Conservation (phyloP, 2,113 vertebrate genomes). For the Orthonyx spaldingii region DNA sequence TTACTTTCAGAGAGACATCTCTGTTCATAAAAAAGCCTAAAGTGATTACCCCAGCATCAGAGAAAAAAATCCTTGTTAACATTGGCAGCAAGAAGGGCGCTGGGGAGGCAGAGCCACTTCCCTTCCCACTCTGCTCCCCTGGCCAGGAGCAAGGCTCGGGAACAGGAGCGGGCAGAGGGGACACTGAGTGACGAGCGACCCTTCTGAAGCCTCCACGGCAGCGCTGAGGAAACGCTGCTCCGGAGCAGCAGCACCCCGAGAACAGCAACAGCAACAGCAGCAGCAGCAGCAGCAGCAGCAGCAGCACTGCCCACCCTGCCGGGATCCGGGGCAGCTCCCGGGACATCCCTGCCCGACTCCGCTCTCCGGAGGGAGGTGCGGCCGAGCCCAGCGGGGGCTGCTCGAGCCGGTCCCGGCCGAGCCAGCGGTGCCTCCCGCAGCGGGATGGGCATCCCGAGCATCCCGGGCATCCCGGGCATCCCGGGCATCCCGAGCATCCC, state of each 20-base stretch:
- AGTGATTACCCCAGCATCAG: background rate
- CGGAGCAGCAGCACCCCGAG: fast-evolving
- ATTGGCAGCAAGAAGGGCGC: background rate
- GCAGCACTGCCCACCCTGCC: background rate
- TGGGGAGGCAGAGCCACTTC: background rate
- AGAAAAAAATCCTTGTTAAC: background rate
- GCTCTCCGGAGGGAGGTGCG: too few species aligned
- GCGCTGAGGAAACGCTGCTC: fast-evolving
- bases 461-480: background rate
- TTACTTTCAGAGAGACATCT: background rate
- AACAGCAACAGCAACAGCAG: background rate
- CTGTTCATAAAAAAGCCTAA: background rate
- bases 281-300: fast-evolving
- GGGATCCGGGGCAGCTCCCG: background rate
- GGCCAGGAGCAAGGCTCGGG: background rate
- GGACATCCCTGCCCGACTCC: background rate
- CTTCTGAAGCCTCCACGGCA: background rate
- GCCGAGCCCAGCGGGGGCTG: background rate
- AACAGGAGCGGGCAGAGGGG: background rate
- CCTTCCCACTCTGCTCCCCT: background rate
- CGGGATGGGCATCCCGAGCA: background rate
- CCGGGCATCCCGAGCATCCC: background rate
- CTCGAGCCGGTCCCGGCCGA: background rate
- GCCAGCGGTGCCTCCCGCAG: background rate
- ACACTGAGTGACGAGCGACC: fast-evolving